Conservation (phyloP, 2,888 invertebrate genomes). For the Dryocosmus kuriphilus region DNA sequence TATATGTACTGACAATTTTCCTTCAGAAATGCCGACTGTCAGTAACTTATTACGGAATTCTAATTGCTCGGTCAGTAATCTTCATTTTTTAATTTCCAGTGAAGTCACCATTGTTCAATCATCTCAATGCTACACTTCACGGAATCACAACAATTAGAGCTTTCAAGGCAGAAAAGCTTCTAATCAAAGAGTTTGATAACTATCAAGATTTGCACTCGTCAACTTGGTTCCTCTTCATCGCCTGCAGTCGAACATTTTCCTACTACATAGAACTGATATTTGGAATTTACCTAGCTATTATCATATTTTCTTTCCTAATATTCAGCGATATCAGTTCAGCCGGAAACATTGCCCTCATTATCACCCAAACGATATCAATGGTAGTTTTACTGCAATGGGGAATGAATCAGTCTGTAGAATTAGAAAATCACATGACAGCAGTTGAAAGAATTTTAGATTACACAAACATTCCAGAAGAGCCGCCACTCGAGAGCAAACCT, state of each 20-base stretch:
- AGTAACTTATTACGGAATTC: too few species aligned
- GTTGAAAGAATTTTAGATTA: constrained; percentile 88
- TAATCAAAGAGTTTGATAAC: constrained; percentile 80
- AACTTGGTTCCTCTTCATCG: constrained; percentile 84
- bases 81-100: constrained; percentile 80
- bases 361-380: constrained; percentile 79
- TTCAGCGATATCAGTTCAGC: constrained; percentile 73
- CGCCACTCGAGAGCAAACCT: constrained; percentile 74
- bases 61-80: neutral
- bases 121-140: constrained; percentile 91
- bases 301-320: constrained; percentile 82
- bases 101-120: constrained; percentile 96
- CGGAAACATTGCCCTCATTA: constrained; percentile 79
- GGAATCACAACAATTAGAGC: constrained; percentile 95
- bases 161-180: constrained; percentile 83
- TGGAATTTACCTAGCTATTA: constrained; percentile 80
- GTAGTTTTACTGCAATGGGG: constrained; percentile 82
- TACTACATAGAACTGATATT: constrained; percentile 83
- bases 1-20: too few species aligned
- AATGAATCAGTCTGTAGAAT: constrained; percentile 84
- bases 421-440: constrained; percentile 82
- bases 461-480: constrained; percentile 80
- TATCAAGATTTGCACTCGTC: constrained; percentile 83
- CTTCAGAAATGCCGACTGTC: too few species aligned
- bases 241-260: constrained; percentile 83